Conservation (phyloP, 2,113 vertebrate species). For the Rhagologus leucostigma region DNA sequence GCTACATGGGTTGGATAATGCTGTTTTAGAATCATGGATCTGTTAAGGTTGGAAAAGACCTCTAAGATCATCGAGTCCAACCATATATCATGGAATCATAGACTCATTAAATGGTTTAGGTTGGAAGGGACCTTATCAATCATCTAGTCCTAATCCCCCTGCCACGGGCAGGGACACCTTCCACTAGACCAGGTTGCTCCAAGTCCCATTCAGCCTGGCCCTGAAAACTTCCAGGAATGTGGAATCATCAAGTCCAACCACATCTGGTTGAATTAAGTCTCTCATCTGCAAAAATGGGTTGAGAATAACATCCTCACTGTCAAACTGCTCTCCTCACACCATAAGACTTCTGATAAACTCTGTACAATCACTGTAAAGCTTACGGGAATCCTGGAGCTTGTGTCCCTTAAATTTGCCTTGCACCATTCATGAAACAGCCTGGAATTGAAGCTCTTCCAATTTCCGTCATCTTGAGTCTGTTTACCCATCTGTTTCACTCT, state of each 20-base stretch:
- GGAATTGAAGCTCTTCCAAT: neutral
- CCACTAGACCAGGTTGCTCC: neutral
- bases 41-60: neutral
- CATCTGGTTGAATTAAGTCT: neutral
- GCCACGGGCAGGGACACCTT: neutral
- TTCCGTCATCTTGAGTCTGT: neutral
- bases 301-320: neutral
- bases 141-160: neutral
- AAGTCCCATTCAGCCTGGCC: neutral
- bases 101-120: neutral
- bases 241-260: neutral
- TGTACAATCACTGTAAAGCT: rapidly evolving
- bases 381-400: neutral
- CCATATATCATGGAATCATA: neutral
- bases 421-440: neutral
- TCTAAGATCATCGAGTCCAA: neutral
- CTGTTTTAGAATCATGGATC: neutral
- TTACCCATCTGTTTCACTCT: neutral
- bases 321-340: neutral
- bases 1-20: neutral
- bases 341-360: neutral
- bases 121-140: neutral
- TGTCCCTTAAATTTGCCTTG: neutral
- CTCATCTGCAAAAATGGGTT: neutral
- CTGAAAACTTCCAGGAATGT: neutral